These are phyloP conservation scores for Hypercompe scribonia DNA, from an alignment of 2,888 invertebrate genomes.

Conservation along the genomic window DNA sequence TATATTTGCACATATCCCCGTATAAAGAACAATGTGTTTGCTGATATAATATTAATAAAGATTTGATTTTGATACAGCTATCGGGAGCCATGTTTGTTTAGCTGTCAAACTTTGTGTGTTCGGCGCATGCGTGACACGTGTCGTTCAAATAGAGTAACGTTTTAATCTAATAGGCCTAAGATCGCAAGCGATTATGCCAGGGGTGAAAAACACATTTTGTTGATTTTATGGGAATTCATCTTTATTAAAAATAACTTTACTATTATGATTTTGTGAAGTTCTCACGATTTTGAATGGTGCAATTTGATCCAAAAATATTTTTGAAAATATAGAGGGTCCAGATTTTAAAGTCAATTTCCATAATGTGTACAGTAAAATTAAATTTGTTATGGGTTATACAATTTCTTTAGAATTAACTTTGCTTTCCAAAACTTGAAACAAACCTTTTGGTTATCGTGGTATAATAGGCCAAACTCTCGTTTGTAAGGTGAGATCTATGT, in stretches of 20 bases:
- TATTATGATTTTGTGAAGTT: slow-evolving; percentile 47
- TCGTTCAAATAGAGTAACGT: slow-evolving; percentile 62
- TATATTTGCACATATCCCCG: slow-evolving; percentile 75
- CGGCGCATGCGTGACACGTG: slow-evolving; percentile 76
- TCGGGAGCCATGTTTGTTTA: slow-evolving; percentile 81
- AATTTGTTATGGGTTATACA: too few species aligned
- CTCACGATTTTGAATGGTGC: slow-evolving; percentile 47
- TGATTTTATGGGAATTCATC: slow-evolving; percentile 59
- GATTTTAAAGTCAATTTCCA: background rate
- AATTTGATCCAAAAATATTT: slow-evolving; percentile 1
- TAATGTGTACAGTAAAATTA: background rate
- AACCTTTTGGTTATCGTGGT: too few species aligned
- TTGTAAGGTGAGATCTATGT: background rate
- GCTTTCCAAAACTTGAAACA: background rate
- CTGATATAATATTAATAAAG: slow-evolving; percentile 80
- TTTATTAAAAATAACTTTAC: slow-evolving; percentile 63
- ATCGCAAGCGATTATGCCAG: slow-evolving; percentile 59
- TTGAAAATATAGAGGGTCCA: background rate
- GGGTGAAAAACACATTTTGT: slow-evolving; percentile 57
- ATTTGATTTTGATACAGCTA: slow-evolving; percentile 76
- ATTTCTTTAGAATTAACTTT: background rate
- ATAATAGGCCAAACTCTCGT: too few species aligned
- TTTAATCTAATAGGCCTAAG: slow-evolving; percentile 75
- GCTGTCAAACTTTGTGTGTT: slow-evolving; percentile 73
- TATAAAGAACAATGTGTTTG: slow-evolving; percentile 75